These are phyloP conservation scores for Ischnura elegans DNA, from an alignment of 2,888 invertebrate species.

Conservation along the genomic window DNA sequence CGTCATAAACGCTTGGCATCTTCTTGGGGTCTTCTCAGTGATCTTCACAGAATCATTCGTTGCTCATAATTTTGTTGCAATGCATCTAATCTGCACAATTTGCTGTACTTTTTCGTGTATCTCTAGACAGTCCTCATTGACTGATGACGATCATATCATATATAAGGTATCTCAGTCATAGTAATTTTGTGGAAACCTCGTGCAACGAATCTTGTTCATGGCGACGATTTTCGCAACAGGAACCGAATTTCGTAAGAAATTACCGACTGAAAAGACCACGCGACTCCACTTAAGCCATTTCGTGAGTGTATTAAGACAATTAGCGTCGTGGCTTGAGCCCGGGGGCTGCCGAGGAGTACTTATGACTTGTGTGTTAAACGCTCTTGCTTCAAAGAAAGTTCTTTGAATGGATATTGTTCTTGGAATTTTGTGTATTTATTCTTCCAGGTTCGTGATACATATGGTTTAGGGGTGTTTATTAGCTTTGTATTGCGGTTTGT, in stretches of 20 bases:
- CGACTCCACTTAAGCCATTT: background rate
- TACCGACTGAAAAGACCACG: background rate
- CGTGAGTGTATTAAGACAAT: background rate
- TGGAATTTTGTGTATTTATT: too few relatives aligned
- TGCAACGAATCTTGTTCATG: background rate
- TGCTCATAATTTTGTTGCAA: too few relatives aligned
- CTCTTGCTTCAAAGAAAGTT: background rate
- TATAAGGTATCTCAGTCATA: background rate
- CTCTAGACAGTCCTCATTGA: too few relatives aligned
- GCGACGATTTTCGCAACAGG: background rate
- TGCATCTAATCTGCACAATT: too few relatives aligned
- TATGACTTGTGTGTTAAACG: background rate
- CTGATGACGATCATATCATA: too few relatives aligned
- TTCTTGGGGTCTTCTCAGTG: too few relatives aligned
- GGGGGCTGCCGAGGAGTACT: background rate
- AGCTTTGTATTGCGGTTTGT: background rate
- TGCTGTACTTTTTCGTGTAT: too few relatives aligned
- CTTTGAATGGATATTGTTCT: background rate
- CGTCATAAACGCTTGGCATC: too few relatives aligned
- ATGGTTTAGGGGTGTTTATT: background rate
- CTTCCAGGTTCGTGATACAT: too few relatives aligned
- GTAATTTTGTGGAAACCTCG: background rate
- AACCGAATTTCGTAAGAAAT: background rate
- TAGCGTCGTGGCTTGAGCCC: background rate
- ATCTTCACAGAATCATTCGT: too few relatives aligned